A percentile compares a stretch with the other conserved stretches of the same genome.
Evolutionary conservation across 2,113 vertebrate genomes (phyloP).

Genomic region (Polypterus bichir): DNA sequence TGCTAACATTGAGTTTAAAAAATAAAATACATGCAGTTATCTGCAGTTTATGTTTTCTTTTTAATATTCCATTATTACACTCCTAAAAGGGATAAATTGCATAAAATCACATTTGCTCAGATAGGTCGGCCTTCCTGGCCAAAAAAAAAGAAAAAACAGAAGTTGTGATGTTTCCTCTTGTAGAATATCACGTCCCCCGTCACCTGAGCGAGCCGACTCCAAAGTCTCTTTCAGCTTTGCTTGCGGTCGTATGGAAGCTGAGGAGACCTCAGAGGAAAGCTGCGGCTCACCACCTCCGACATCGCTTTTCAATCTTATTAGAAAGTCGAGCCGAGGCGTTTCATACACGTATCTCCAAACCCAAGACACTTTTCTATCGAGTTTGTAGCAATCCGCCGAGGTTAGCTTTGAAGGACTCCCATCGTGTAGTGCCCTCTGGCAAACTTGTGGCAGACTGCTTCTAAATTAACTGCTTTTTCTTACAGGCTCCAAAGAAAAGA

Average conservation of each 20-base stretch:
- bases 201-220: too few relatives aligned
- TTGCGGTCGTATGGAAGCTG: background rate
- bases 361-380: constrained; percentile 54
- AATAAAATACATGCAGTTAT: too few relatives aligned
- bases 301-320: constrained; percentile 30
- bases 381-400: constrained; percentile 50
- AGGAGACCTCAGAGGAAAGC: constrained; percentile 19
- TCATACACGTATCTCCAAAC: constrained; percentile 46
- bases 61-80: too few relatives aligned
- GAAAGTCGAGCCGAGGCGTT: constrained; percentile 29
- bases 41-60: too few relatives aligned
- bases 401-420: constrained; percentile 33
- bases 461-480: constrained; percentile 54
- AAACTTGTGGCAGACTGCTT: constrained; percentile 50
- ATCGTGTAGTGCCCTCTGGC: constrained; percentile 53
- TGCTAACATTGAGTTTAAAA: too few relatives aligned
- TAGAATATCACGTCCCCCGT: too few relatives aligned
- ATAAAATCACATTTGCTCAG: too few relatives aligned
- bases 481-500: constrained; percentile 39
- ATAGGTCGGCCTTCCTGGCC: too few relatives aligned
- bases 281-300: constrained; percentile 28
- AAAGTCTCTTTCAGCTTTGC: background rate
- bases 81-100: too few relatives aligned
- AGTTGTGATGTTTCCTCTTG: too few relatives aligned
- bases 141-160: too few relatives aligned